Evolutionary conservation across 2,888 invertebrate genomes (phyloP).

Genomic region (Temnothorax rugatulus): DNA sequence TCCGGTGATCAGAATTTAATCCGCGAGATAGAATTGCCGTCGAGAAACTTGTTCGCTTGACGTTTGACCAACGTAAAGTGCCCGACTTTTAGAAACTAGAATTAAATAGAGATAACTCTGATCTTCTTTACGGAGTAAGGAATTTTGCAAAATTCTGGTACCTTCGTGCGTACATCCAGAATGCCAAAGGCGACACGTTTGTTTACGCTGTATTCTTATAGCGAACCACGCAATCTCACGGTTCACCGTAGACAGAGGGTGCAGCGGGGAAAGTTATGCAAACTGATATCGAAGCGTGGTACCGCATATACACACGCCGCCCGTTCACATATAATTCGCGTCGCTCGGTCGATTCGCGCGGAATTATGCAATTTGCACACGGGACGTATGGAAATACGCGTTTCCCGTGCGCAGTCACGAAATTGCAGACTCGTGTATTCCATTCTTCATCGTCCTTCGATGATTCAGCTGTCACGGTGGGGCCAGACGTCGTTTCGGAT

Average conservation of each 20-base stretch:
- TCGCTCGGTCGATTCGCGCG: conserved; percentile 44
- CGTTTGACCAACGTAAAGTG: neutral
- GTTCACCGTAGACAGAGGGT: neutral
- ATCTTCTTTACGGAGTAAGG: neutral
- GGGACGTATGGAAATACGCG: conserved; percentile 60
- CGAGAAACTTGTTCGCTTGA: conserved; percentile 47
- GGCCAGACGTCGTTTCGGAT: conserved; percentile 36
- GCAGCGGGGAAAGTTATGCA: conserved; percentile 63
- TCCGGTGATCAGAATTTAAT: conserved; percentile 45
- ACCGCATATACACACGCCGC: neutral
- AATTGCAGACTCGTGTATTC: conserved; percentile 58
- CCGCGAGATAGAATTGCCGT: conserved; percentile 8
- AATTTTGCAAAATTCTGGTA: neutral
- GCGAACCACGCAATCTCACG: conserved; percentile 34
- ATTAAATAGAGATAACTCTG: neutral
- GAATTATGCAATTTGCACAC: conserved; percentile 72
- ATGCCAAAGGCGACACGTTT: neutral
- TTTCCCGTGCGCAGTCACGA: conserved; percentile 50
- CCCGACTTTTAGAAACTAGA: neutral
- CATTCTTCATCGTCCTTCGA: conserved; percentile 53
- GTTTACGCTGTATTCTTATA: conserved; percentile 50
- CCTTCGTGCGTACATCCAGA: neutral
- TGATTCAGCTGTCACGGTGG: conserved; percentile 49
- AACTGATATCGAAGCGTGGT: conserved; percentile 56
- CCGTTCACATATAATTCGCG: conserved; percentile 47